phyloP scores from a whole-genome alignment of 2,797 vertebrate genomes.

The Sebastes flavidus region DNA sequence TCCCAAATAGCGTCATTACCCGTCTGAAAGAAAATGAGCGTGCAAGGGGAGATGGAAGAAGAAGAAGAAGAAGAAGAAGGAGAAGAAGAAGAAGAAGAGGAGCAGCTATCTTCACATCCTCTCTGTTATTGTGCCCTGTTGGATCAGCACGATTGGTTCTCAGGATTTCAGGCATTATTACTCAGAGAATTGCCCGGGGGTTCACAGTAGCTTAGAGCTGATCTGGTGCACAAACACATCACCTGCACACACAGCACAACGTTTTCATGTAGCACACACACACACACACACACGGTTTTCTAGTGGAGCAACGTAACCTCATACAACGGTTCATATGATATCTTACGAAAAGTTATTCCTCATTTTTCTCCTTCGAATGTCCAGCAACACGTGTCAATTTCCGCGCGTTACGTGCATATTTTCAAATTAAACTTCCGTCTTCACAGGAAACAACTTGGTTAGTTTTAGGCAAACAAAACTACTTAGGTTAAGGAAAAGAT shows the following conservation, averaged over 20 bases:
- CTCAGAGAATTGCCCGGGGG: not conserved
- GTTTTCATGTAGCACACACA: not conserved
- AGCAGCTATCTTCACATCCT: conserved; percentile 17
- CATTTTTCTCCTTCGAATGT: not conserved
- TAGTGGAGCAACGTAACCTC: not conserved
- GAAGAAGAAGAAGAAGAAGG: not conserved
- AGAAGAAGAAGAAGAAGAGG: not conserved
- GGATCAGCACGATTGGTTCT: conserved; percentile 28
- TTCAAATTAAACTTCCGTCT: not conserved
- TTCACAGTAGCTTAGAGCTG: not conserved
- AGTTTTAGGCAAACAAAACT: not conserved
- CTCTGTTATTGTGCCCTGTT: not conserved
- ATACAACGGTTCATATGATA: too few species aligned
- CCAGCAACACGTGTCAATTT: not conserved
- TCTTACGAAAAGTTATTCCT: not conserved
- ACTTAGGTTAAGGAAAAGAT: not conserved
- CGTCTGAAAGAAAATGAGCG: conserved; percentile 18
- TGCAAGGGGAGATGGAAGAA: not conserved
- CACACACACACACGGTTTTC: not conserved
- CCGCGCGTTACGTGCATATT: rapidly evolving
- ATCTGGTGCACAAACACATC: conserved; percentile 4
- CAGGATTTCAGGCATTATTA: conserved; percentile 50
- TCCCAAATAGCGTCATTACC: conserved; percentile 52
- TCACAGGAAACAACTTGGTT: not conserved
- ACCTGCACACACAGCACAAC: not conserved